Conservation (phyloP, 2,888 invertebrate species). For the Xestia rhomboidea region DNA sequence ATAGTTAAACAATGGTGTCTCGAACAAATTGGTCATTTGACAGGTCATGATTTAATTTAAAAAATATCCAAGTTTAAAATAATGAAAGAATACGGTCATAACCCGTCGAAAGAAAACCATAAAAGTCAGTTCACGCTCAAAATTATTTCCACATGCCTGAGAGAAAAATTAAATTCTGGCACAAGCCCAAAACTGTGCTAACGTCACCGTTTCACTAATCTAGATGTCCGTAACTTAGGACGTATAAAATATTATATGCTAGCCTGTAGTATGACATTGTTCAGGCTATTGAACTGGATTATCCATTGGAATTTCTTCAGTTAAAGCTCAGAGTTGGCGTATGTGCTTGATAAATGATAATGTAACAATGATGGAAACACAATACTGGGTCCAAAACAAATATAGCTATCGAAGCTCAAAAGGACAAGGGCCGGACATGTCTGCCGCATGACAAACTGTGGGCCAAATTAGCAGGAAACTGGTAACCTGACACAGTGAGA, state of each 20-base stretch:
- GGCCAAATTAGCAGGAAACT: background rate
- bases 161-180: constrained; percentile 49
- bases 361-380: too few relatives aligned
- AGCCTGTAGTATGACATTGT: background rate
- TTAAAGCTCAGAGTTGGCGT: background rate
- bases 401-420: too few relatives aligned
- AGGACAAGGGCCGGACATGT: too few relatives aligned
- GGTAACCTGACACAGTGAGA: too few relatives aligned
- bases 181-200: constrained; percentile 42
- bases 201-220: constrained; percentile 46
- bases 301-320: background rate
- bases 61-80: background rate
- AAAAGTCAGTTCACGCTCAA: constrained; percentile 34
- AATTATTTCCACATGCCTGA: constrained; percentile 28
- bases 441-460: too few relatives aligned
- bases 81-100: background rate
- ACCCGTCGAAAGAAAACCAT: constrained; percentile 25
- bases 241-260: constrained; percentile 12
- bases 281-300: background rate
- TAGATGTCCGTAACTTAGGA: constrained; percentile 40
- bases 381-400: too few relatives aligned
- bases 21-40: too few relatives aligned
- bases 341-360: background rate
- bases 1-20: too few relatives aligned
- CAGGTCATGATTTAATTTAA: too few relatives aligned